Percentiles rank a stretch among this genome's conserved stretches.
phyloP scores from a whole-genome alignment of 1,140 invertebrate species.

The Micrasema minimum region DNA sequence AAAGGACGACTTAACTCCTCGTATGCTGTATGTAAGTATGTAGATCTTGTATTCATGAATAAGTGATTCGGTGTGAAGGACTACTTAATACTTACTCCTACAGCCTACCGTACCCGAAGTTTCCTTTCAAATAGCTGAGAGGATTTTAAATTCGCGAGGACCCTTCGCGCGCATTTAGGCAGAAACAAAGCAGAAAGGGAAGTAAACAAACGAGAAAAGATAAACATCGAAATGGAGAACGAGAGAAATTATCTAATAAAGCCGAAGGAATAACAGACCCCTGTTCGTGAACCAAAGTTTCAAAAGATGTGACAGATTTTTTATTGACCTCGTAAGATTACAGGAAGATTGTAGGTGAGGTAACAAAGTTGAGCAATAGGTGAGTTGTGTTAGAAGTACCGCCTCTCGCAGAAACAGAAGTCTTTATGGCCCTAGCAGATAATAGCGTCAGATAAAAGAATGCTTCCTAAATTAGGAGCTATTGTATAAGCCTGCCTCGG shows the following conservation, averaged over 20 bases:
- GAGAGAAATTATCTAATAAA: conserved; percentile 35
- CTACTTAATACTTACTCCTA: not conserved
- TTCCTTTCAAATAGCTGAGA: conserved; percentile 12
- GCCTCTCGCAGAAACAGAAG: conserved; percentile 21
- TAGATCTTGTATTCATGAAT: conserved; percentile 9
- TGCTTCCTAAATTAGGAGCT: conserved; percentile 40
- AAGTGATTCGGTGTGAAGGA: not conserved
- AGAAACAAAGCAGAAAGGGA: conserved; percentile 18
- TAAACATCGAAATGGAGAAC: conserved; percentile 15
- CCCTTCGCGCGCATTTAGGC: not conserved
- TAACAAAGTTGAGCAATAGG: not conserved
- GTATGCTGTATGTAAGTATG: not conserved
- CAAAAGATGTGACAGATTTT: conserved; percentile 18
- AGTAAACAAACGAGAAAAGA: conserved; percentile 25
- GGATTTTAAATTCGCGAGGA: conserved; percentile 2
- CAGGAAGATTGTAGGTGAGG: not conserved
- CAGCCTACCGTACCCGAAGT: not conserved
- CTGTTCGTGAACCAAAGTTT: conserved; percentile 9
- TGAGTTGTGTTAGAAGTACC: not conserved
- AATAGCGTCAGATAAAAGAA: conserved; percentile 37
- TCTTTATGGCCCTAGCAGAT: conserved; percentile 29
- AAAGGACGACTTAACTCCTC: not conserved
- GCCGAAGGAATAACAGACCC: conserved; percentile 15
- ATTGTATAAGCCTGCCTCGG: conserved; percentile 34
- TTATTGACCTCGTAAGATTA: conserved; percentile 33